A percentile compares a stretch with the other conserved stretches of the same genome.
phyloP scores from a whole-genome alignment of 2,113 vertebrate genomes.

The Pelodiscus sinensis region DNA sequence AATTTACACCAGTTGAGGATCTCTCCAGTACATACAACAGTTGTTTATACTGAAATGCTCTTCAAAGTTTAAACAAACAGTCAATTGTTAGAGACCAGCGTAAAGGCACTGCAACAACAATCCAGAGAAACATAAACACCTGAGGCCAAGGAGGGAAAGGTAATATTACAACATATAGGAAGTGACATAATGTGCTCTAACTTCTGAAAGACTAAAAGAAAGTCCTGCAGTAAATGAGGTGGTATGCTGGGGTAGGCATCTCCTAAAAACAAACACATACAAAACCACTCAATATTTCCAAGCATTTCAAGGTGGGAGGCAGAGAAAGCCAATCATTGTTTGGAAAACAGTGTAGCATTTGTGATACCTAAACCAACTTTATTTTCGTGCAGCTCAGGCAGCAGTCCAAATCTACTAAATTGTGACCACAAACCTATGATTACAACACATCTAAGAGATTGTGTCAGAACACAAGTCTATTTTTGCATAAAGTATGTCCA shows the following conservation, averaged over 20 bases:
- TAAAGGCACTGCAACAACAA: background rate
- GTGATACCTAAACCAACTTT: slow-evolving; percentile 8
- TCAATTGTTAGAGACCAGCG: background rate
- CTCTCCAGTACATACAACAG: background rate
- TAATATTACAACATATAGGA: background rate
- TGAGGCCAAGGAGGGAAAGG: background rate
- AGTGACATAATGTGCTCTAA: background rate
- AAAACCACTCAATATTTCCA: background rate
- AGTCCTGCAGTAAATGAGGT: background rate
- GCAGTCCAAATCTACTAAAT: slow-evolving; percentile 47
- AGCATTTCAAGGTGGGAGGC: background rate
- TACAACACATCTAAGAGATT: slow-evolving; percentile 32
- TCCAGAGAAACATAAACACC: background rate
- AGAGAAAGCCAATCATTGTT: slow-evolving; percentile 25
- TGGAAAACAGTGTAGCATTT: slow-evolving; percentile 26
- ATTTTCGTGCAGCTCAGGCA: slow-evolving; percentile 9
- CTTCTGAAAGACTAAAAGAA: background rate
- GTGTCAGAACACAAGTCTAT: background rate
- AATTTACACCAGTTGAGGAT: background rate
- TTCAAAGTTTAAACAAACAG: background rate
- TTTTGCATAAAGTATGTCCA: background rate
- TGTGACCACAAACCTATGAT: slow-evolving; percentile 12
- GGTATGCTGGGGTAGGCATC: slow-evolving; percentile 18
- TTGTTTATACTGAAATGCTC: background rate
- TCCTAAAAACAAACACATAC: slow-evolving; percentile 2